Evolutionary conservation across 2,797 vertebrate genomes (phyloP).

Genomic region (Telmatherina bonti): DNA sequence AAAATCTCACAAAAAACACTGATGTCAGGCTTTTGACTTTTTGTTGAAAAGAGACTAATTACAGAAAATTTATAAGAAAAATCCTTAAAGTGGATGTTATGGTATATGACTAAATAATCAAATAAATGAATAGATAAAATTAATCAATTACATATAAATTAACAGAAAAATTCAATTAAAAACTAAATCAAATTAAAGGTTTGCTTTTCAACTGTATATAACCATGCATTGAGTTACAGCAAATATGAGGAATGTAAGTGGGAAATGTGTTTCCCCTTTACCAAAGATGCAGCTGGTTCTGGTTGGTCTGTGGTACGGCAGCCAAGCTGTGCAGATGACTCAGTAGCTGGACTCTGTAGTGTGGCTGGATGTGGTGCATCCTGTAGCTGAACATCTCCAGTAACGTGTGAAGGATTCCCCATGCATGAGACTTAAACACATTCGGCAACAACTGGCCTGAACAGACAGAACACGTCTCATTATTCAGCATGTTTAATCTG

Average conservation of each 20-base stretch:
- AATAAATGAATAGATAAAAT: too few relatives aligned
- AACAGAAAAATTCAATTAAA: not conserved
- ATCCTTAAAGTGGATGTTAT: too few relatives aligned
- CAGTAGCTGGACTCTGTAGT: slow-evolving; percentile 96
- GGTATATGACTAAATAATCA: too few relatives aligned
- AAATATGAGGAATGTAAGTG: rapidly evolving
- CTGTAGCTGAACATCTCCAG: slow-evolving; percentile 99
- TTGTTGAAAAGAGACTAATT: too few relatives aligned
- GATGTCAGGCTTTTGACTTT: too few relatives aligned
- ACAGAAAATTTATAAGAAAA: too few relatives aligned
- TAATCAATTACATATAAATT: not conserved
- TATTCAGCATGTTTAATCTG: slow-evolving; percentile 1
- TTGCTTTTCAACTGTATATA: not conserved
- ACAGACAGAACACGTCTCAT: not conserved
- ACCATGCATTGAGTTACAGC: not conserved
- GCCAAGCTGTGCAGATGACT: slow-evolving; percentile 97
- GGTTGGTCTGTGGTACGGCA: slow-evolving; percentile 96
- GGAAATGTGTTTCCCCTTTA: slow-evolving; percentile 71
- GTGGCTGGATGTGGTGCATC: slow-evolving; percentile 99
- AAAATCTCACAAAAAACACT: too few relatives aligned
- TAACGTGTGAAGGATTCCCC: slow-evolving; percentile 97
- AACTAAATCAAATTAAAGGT: not conserved
- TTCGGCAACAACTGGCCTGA: slow-evolving; percentile 96
- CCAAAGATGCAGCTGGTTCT: slow-evolving; percentile 99
- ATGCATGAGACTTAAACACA: slow-evolving; percentile 96